Percentiles rank a stretch among this genome's conserved stretches.
Evolutionary conservation across 2,797 vertebrate genomes (phyloP).

Genomic region (Parauchenoglanis punctatus): DNA sequence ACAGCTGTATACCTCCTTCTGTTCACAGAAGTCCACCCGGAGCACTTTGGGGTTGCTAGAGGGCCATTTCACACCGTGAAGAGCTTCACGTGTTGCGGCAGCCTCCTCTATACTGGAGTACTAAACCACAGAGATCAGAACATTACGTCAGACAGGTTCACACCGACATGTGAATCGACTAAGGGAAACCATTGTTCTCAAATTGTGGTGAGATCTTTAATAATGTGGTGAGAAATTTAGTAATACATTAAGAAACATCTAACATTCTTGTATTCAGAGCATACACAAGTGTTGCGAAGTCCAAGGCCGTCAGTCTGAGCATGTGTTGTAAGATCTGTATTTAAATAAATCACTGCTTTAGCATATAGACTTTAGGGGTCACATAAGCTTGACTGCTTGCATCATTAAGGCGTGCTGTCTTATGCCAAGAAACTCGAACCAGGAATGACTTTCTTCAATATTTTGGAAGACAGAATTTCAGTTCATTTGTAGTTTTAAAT

Average conservation of each 20-base stretch:
- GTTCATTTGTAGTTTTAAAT: background rate
- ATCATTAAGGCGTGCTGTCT: background rate
- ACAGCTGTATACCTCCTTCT: slow-evolving; percentile 80
- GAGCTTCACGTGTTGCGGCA: slow-evolving; percentile 80
- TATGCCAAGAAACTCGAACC: background rate
- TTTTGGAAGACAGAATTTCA: background rate
- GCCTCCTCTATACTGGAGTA: slow-evolving; percentile 86
- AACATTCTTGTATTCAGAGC: too few species aligned
- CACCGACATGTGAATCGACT: background rate
- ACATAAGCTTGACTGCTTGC: background rate
- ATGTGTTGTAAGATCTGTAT: too few species aligned
- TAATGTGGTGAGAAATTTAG: too few species aligned
- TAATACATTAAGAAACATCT: too few species aligned
- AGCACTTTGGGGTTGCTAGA: slow-evolving; percentile 91
- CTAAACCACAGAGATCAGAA: slow-evolving; percentile 62
- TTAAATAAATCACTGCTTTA: too few species aligned
- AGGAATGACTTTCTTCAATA: background rate
- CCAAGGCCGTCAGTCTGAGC: too few species aligned
- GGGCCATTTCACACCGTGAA: slow-evolving; percentile 92
- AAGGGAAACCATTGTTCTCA: background rate
- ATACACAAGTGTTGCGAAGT: too few species aligned
- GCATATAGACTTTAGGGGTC: too few species aligned
- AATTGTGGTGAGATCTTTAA: too few species aligned
- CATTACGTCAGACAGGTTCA: background rate
- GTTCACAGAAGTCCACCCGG: slow-evolving; percentile 85